Base-by-base conservation (phyloP, 2,888 invertebrate genomes). In the Trachelus troglodyta region DNA sequence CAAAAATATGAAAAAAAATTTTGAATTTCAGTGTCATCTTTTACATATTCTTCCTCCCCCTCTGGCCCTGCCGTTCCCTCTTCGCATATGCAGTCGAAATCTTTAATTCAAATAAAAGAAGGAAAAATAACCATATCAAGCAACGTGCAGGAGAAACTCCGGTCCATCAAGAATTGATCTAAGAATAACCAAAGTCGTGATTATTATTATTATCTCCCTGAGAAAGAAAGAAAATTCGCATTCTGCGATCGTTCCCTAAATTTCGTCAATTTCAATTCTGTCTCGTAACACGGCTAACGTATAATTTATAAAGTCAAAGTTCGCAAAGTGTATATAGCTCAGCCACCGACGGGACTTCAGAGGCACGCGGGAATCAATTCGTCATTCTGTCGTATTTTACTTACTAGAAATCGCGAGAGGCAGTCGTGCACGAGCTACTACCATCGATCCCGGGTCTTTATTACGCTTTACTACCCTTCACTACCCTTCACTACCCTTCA, bases 361-460 rank as follows among this genome's bases (percentile, higher is more conserved):
- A 56, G 56, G 15, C 31, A 31, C 23, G 15, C 12, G 76, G 56
- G 35, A 78, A 75, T 78, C 78, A 76, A 78, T 78, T 76, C 79
- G 75, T 79, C 77, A 78, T 79, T 69, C 73, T 75, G 78, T 75
- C 75, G 76, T 71, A 74, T 77, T 79, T 78, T 78, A 78, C 78
- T 78, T 78, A 78, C 75, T 75, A 69, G 75, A 56, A 75, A 77
- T 77, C 77, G 75, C 74, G 69, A 77, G 74, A 77, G 40, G 71
- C 77, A 56, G 75, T 31, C 71, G 71, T 33, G 71, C 71, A 34
- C 33, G 33, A 71, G 12, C 12, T 23, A 31, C 71, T 56, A 23
- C 56, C 15, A 34, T 71, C 71, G 71, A 71, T 31, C 31, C 33
- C 71, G 31, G 33, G 34, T 71, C 71, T 34, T 71, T 33, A 71